Evolutionary conservation across 2,113 vertebrate genomes (phyloP).

Genomic region (Philantomba maxwellii): DNA sequence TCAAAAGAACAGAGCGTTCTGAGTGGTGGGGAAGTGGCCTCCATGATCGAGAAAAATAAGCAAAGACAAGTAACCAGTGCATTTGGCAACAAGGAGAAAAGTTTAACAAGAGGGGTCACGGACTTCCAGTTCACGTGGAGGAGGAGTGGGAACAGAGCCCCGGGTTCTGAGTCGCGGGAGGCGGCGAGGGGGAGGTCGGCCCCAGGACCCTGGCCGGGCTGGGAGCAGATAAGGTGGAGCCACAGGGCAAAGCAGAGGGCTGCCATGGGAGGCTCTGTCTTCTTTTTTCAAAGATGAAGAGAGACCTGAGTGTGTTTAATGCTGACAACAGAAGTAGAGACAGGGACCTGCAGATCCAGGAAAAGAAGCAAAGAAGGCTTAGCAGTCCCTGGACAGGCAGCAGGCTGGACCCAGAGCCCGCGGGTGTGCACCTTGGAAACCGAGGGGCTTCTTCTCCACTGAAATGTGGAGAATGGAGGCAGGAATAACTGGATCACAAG

Average conservation of each 20-base stretch:
- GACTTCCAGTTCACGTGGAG: not conserved
- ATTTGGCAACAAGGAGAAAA: not conserved
- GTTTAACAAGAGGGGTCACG: not conserved
- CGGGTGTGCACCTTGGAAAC: not conserved
- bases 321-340: not conserved
- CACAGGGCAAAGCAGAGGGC: not conserved
- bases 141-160: not conserved
- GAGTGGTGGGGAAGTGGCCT: rapidly evolving
- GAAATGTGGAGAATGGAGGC: not conserved
- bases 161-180: rapidly evolving
- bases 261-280: rapidly evolving
- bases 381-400: not conserved
- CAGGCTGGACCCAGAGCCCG: not conserved
- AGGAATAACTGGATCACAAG: not conserved
- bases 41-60: not conserved
- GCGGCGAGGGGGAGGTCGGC: not conserved
- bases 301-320: not conserved
- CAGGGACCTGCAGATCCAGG: not conserved
- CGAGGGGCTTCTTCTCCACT: not conserved
- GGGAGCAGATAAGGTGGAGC: not conserved
- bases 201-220: not conserved
- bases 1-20: not conserved
- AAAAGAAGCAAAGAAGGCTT: not conserved
- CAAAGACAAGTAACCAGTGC: not conserved
- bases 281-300: not conserved